Evolutionary conservation across 2,797 vertebrate genomes (phyloP).

Genomic region (Tokudaia tokunoshimensis): DNA sequence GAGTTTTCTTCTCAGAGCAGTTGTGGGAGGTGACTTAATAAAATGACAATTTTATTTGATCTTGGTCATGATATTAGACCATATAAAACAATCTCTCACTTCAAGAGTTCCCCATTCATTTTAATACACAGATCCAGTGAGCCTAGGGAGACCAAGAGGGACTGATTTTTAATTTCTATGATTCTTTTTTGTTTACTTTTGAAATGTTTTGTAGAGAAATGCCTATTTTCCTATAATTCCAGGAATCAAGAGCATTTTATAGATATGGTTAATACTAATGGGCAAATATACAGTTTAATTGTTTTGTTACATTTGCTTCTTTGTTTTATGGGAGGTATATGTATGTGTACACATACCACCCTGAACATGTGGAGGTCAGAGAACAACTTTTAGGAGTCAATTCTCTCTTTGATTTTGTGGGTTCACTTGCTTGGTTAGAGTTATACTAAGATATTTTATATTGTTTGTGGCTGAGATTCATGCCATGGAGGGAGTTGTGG

Average conservation of each 20-base stretch:
- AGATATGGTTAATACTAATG: neutral
- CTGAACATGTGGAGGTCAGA: neutral
- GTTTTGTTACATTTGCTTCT: neutral
- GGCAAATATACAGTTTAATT: neutral
- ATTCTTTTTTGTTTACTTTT: conserved; percentile 12
- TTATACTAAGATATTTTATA: neutral
- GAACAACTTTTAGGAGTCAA: too few species aligned
- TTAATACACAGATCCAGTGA: neutral
- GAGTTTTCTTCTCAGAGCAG: neutral
- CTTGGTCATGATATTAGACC: neutral
- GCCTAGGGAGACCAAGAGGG: neutral
- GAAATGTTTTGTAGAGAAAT: conserved; percentile 1
- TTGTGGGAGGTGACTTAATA: neutral
- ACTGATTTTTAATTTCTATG: neutral
- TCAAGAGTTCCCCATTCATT: neutral
- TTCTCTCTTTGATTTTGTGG: neutral
- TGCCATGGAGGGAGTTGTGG: neutral
- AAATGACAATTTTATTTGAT: neutral
- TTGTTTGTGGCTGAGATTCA: neutral
- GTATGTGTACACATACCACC: neutral
- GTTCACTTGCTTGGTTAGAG: neutral
- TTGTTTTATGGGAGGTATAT: neutral
- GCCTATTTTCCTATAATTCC: neutral
- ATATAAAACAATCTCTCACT: neutral
- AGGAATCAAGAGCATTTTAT: conserved; percentile 27